Percentiles rank a stretch among this genome's conserved stretches.
phyloP scores from a whole-genome alignment of 1,140 invertebrate species.

The Ceratosolen fusciceps region DNA sequence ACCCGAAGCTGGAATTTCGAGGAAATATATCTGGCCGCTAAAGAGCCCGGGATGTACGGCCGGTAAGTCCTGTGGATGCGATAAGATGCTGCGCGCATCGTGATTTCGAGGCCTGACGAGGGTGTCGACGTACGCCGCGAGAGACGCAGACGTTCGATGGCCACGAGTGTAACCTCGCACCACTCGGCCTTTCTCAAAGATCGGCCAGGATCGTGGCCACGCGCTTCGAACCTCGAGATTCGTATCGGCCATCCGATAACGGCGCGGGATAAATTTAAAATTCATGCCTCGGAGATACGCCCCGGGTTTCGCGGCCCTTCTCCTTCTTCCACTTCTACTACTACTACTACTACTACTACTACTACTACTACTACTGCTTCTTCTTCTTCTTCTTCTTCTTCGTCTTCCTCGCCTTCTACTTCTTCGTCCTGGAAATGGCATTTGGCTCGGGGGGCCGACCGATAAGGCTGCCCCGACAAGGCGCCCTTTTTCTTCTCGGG shows the following conservation, averaged over 20 bases:
- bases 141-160: not conserved
- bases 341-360: no score
- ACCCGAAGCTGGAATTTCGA: not conserved
- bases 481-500: not conserved
- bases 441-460: no score
- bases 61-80: not conserved
- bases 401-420: no score
- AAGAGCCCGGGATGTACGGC: not conserved
- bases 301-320: slow-evolving; percentile 16
- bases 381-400: no score
- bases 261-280: slow-evolving; percentile 39
- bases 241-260: slow-evolving; percentile 21
- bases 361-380: no score
- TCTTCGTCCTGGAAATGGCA: slow-evolving; percentile 40
- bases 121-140: slow-evolving; percentile 37
- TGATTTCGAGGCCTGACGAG: slow-evolving; percentile 45
- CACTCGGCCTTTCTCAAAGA: slow-evolving; percentile 22
- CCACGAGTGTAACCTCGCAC: no score
- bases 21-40: slow-evolving; percentile 7
- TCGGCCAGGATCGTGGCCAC: not conserved
- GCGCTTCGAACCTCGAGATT: slow-evolving; percentile 9
- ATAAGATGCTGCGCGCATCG: slow-evolving; percentile 23
- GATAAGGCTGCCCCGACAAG: slow-evolving; percentile 39
- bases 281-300: slow-evolving; percentile 1
- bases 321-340: no score